A percentile compares a stretch with the other conserved stretches of the same genome.
phyloP scores from a whole-genome alignment of 2,888 invertebrate genomes.

The Pollenia labialis region DNA sequence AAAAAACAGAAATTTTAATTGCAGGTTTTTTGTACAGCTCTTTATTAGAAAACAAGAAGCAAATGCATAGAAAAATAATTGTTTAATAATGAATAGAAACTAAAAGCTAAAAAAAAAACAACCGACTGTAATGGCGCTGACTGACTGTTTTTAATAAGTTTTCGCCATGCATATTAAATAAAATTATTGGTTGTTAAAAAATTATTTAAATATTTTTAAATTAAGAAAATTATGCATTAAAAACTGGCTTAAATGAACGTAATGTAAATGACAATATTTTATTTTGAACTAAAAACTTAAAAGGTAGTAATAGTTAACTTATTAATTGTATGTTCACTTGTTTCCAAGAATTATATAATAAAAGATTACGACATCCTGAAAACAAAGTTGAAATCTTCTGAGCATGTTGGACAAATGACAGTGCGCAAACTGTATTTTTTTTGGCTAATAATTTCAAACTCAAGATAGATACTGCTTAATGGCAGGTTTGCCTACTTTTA shows the following conservation, averaged over 20 bases:
- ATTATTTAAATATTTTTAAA: slow-evolving; percentile 18
- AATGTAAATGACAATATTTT: background rate
- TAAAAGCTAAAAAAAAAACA: background rate
- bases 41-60: slow-evolving; percentile 12
- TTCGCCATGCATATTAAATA: slow-evolving; percentile 57
- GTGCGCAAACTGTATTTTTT: too few relatives aligned
- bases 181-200: slow-evolving; percentile 44
- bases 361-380: too few relatives aligned
- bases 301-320: too few relatives aligned
- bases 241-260: slow-evolving; percentile 6
- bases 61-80: background rate
- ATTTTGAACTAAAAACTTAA: too few relatives aligned
- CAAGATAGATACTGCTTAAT: too few relatives aligned
- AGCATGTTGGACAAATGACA: too few relatives aligned
- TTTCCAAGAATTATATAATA: too few relatives aligned
- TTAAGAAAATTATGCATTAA: slow-evolving; percentile 18
- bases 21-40: slow-evolving; percentile 29
- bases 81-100: background rate
- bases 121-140: background rate
- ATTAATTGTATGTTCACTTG: too few relatives aligned
- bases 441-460: too few relatives aligned
- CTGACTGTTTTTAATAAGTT: background rate
- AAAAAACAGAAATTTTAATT: slow-evolving; percentile 50
- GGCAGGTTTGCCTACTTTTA: too few relatives aligned
- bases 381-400: too few relatives aligned